These are phyloP conservation scores for Pterobdella sp. DNA, from an alignment of 2,888 invertebrate genomes.

Conservation along the genomic window DNA sequence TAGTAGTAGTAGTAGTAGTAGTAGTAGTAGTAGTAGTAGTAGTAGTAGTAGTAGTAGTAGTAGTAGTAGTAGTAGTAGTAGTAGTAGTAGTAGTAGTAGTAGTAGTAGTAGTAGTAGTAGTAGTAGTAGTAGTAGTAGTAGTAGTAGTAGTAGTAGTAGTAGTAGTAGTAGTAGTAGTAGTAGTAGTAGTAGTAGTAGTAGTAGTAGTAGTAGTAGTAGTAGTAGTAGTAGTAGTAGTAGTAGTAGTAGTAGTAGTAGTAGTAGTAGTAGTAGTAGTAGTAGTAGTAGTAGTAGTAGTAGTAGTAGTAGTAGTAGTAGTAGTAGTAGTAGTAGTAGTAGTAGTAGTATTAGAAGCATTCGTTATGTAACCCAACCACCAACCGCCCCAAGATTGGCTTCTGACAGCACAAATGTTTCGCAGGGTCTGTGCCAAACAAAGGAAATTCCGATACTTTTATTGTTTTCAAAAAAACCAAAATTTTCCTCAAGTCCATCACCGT, in stretches of 20 bases:
- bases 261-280: conserved; percentile 6
- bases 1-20: conserved; percentile 23
- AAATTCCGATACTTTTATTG: too few relatives aligned
- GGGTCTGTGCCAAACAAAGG: too few relatives aligned
- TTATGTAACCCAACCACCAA: too few relatives aligned
- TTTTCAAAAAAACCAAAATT: too few relatives aligned
- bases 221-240: conserved; percentile 26
- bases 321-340: conserved; percentile 18
- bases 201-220: conserved; percentile 26
- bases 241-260: conserved; percentile 14
- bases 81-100: conserved; percentile 23
- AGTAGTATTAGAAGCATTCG: neutral
- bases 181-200: conserved; percentile 25
- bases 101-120: conserved; percentile 25
- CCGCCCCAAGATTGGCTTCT: too few relatives aligned
- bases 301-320: conserved; percentile 9
- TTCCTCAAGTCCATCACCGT: too few relatives aligned
- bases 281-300: conserved; percentile 12
- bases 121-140: conserved; percentile 23
- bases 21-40: conserved; percentile 26
- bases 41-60: conserved; percentile 23
- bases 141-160: conserved; percentile 26
- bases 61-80: conserved; percentile 26
- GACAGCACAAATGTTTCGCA: too few relatives aligned
- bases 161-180: conserved; percentile 22